Percentiles rank a stretch among this genome's conserved stretches.
Evolutionary conservation across 2,113 vertebrate genomes (phyloP).

Genomic region (Solea solea): DNA sequence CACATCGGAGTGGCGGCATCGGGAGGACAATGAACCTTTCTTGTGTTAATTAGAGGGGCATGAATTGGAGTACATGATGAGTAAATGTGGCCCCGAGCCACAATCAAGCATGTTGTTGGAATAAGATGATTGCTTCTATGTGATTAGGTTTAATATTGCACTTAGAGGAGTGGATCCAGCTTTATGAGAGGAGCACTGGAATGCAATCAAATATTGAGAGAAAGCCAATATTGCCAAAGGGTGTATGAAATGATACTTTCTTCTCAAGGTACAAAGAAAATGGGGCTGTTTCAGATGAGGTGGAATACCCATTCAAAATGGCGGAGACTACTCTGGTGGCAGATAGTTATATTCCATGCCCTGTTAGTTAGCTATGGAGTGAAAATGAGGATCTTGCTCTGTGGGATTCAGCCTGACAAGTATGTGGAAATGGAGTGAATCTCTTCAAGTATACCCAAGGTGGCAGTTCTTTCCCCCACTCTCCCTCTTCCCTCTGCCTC

Average conservation of each 20-base stretch:
- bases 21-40: conserved; percentile 35
- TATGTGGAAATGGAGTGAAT: conserved; percentile 69
- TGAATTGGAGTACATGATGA: conserved; percentile 31
- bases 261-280: background rate
- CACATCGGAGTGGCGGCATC: conserved; percentile 13
- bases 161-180: conserved; percentile 11
- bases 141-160: conserved; percentile 44
- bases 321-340: conserved; percentile 5
- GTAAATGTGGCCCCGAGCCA: conserved; percentile 7
- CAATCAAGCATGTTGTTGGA: conserved; percentile 33
- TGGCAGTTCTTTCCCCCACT: conserved; percentile 28
- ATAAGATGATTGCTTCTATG: conserved; percentile 40
- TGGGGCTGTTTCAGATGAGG: background rate
- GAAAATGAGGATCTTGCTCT: conserved; percentile 57
- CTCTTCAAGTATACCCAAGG: conserved; percentile 58
- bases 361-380: conserved; percentile 63
- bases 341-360: conserved; percentile 41
- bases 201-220: conserved; percentile 15
- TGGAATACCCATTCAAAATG: background rate
- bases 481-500: conserved; percentile 2
- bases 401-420: conserved; percentile 61
- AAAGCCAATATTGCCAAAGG: conserved; percentile 14
- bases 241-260: conserved; percentile 6
- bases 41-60: conserved; percentile 44
- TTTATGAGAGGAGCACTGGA: conserved; percentile 27